Percentiles rank a stretch among this genome's conserved stretches.
Evolutionary conservation across 2,113 vertebrate species (phyloP).

Genomic region (Hippocampus zosterae): DNA sequence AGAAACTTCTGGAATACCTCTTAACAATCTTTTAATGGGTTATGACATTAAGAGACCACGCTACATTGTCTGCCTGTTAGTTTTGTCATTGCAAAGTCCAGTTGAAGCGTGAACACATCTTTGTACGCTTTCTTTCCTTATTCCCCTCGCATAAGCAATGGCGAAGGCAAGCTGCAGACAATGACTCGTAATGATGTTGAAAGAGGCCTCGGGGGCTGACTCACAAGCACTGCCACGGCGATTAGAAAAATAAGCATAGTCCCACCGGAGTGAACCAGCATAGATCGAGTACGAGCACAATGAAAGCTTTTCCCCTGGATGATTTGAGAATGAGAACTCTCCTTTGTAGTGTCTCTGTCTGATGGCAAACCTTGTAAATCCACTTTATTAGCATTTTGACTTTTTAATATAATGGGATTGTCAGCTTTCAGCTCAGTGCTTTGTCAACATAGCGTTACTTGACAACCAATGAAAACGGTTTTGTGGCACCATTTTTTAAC

Average conservation of each 20-base stretch:
- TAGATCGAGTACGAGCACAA: constrained; percentile 6
- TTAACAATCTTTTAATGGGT: neutral
- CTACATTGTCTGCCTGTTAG: neutral
- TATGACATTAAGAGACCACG: neutral
- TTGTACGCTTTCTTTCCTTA: neutral
- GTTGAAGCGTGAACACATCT: neutral
- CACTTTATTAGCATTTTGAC: neutral
- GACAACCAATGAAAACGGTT: neutral
- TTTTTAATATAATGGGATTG: neutral
- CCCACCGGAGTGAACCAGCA: neutral
- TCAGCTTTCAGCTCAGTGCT: neutral
- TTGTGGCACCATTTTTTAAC: neutral
- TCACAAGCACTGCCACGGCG: constrained; percentile 5
- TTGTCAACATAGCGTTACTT: neutral
- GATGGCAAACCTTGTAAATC: neutral
- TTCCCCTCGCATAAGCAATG: constrained; percentile 6
- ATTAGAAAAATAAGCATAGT: constrained; percentile 12
- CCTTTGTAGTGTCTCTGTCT: neutral
- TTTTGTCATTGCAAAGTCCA: neutral
- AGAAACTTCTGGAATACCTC: neutral
- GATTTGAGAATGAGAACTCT: neutral
- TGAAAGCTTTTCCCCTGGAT: neutral
- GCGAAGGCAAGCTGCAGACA: constrained; percentile 5
- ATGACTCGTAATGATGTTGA: constrained; percentile 16
- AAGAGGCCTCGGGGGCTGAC: neutral